Evolutionary conservation across 1,140 invertebrate genomes (phyloP).

Genomic region (Apis laboriosa): DNA sequence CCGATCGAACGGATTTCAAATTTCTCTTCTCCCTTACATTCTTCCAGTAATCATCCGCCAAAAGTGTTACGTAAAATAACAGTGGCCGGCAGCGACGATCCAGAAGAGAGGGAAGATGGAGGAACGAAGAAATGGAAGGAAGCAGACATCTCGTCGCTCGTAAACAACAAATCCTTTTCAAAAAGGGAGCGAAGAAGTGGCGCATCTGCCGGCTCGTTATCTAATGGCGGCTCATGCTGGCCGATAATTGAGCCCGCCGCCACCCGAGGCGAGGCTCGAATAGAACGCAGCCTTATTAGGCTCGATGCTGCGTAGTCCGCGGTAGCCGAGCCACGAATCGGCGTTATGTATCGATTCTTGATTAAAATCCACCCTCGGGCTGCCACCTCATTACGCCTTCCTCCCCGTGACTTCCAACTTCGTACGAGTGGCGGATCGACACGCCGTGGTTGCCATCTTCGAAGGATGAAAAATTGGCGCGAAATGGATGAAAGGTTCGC

Average conservation of each 20-base stretch:
- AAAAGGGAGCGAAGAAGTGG: conserved; percentile 30
- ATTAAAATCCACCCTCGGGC: conserved; percentile 76
- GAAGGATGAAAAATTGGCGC: background rate
- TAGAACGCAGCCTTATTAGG: conserved; percentile 75
- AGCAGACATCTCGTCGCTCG: conserved; percentile 38
- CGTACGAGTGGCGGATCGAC: conserved; percentile 5
- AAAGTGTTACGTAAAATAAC: conserved; percentile 24
- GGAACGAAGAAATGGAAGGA: conserved; percentile 26
- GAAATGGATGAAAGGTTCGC: background rate
- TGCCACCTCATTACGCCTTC: conserved; percentile 75
- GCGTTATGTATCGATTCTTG: conserved; percentile 75
- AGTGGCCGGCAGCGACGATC: conserved; percentile 6
- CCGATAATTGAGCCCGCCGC: conserved; percentile 76
- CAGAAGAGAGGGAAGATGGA: background rate
- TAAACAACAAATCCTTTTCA: conserved; percentile 63
- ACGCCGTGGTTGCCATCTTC: background rate
- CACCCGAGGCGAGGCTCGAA: conserved; percentile 71
- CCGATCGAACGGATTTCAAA: background rate
- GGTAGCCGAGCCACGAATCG: conserved; percentile 69
- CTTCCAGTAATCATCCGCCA: background rate
- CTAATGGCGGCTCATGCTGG: conserved; percentile 76
- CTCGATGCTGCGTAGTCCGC: conserved; percentile 67
- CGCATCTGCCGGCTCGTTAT: conserved; percentile 79
- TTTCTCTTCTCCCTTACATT: background rate
- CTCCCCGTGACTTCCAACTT: conserved; percentile 25